A percentile compares a stretch with the other conserved stretches of the same genome.
These are phyloP conservation scores for Drosophila buzzatii DNA, from an alignment of 2,888 invertebrate genomes.

Conservation along the genomic window DNA sequence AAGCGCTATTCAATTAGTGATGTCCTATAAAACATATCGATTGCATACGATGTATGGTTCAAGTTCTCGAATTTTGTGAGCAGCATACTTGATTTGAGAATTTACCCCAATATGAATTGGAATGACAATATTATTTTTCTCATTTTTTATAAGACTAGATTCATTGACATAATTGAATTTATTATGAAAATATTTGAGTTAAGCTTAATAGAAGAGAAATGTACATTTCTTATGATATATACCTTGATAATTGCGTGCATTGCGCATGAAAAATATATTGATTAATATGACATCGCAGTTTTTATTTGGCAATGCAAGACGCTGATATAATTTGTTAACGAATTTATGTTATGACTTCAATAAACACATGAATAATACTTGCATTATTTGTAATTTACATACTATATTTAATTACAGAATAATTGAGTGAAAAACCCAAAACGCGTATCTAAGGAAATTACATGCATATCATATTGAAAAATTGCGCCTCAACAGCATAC, in stretches of 20 bases:
- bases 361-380: too few relatives aligned
- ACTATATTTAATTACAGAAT: too few relatives aligned
- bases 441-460: too few relatives aligned
- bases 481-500: background rate
- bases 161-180: too few relatives aligned
- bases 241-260: background rate
- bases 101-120: background rate
- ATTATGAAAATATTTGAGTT: too few relatives aligned
- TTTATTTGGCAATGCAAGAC: accelerated
- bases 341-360: background rate
- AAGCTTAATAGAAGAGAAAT: too few relatives aligned
- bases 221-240: background rate
- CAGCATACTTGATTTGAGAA: background rate
- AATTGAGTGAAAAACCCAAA: too few relatives aligned
- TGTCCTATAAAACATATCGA: conserved; percentile 41
- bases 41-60: conserved; percentile 1
- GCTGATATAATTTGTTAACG: background rate
- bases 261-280: background rate
- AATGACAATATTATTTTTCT: too few relatives aligned
- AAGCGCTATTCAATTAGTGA: conserved; percentile 53
- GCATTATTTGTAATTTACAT: too few relatives aligned
- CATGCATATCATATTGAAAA: background rate
- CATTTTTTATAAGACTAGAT: too few relatives aligned
- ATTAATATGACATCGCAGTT: background rate
- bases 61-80: background rate